Conservation (phyloP, 2,113 vertebrate species). For the Microcebus tavaratra region DNA sequence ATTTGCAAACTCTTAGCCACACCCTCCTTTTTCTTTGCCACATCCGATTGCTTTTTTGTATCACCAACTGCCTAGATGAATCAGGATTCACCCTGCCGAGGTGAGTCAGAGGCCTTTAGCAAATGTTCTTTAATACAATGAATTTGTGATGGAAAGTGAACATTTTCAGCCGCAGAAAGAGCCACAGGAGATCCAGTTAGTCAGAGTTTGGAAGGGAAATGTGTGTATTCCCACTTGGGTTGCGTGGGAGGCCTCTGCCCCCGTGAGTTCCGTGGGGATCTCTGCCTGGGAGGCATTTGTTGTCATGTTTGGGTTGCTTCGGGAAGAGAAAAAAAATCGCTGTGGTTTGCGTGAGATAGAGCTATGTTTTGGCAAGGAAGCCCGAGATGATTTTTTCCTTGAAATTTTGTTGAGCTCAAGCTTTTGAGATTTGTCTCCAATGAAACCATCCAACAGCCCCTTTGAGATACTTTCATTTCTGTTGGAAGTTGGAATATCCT, state of each 20-base stretch:
- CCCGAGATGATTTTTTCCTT: background rate
- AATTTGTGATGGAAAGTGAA: background rate
- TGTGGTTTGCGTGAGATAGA: constrained; percentile 49
- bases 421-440: background rate
- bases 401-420: background rate
- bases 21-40: background rate
- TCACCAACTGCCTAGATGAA: background rate
- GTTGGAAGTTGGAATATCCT: background rate
- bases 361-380: constrained; percentile 13
- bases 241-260: constrained; percentile 47
- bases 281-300: constrained; percentile 30
- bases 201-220: constrained; percentile 40
- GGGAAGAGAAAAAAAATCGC: constrained; percentile 47
- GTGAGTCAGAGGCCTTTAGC: background rate
- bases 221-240: constrained; percentile 58
- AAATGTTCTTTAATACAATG: background rate
- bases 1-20: background rate
- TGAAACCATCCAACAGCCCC: background rate
- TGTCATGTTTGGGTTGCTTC: constrained; percentile 51
- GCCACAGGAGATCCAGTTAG: constrained; percentile 69
- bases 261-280: constrained; percentile 30
- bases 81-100: background rate
- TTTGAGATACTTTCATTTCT: background rate
- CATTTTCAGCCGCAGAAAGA: background rate
- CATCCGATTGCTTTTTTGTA: background rate